These are phyloP conservation scores for Macaria liturata DNA, from an alignment of 2,888 invertebrate species.

Conservation along the genomic window DNA sequence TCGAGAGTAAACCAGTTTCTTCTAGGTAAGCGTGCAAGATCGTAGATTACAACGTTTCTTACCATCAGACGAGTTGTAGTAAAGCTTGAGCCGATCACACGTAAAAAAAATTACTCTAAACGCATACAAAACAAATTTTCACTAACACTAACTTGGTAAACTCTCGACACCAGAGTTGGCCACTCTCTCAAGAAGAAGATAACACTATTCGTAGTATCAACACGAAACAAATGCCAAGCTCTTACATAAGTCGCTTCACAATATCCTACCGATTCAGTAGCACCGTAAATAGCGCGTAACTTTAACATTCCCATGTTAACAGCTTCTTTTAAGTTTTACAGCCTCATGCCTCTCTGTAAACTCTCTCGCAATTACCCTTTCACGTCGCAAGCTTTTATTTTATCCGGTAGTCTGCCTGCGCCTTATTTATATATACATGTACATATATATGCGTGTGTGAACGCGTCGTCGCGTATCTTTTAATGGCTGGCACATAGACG, in stretches of 20 bases:
- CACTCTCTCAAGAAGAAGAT: too few species aligned
- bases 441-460: slow-evolving; percentile 5
- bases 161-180: too few species aligned
- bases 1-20: too few species aligned
- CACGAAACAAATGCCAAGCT: too few species aligned
- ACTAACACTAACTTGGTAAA: too few species aligned
- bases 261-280: slow-evolving; percentile 19
- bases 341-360: slow-evolving; percentile 61
- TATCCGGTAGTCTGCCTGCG: slow-evolving; percentile 45
- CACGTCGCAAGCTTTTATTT: slow-evolving; percentile 68
- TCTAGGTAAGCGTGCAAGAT: too few species aligned
- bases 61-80: too few species aligned
- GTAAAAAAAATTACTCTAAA: too few species aligned
- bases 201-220: too few species aligned
- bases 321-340: slow-evolving; percentile 67
- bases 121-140: too few species aligned
- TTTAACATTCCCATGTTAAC: slow-evolving; percentile 37
- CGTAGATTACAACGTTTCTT: too few species aligned
- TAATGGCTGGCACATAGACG: slow-evolving; percentile 59
- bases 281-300: slow-evolving; percentile 23
- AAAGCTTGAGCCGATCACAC: too few species aligned
- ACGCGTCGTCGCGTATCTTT: slow-evolving; percentile 55
- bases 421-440: slow-evolving; percentile 49
- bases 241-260: neutral
- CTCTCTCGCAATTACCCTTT: slow-evolving; percentile 70